These are phyloP conservation scores for Tretioscincus oriximinensis DNA, from an alignment of 2,113 vertebrate genomes.

Conservation along the genomic window DNA sequence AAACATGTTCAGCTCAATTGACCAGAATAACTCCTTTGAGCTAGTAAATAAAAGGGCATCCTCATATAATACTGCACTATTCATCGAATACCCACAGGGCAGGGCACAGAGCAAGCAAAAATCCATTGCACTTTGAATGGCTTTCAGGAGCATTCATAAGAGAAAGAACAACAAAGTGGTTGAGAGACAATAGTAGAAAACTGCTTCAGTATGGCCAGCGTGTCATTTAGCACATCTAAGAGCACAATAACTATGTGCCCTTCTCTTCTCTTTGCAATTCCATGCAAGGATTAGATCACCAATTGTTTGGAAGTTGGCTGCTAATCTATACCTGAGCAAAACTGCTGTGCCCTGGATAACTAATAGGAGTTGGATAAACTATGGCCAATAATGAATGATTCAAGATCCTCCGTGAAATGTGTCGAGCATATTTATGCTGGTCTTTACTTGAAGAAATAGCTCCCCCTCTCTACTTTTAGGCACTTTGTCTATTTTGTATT, in stretches of 20 bases:
- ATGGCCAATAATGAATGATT: too few relatives aligned
- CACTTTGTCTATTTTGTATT: too few relatives aligned
- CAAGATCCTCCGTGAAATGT: too few relatives aligned
- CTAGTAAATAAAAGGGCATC: constrained; percentile 1
- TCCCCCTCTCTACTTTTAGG: too few relatives aligned
- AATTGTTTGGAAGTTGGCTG: background rate
- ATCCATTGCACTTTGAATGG: background rate
- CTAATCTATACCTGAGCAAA: background rate
- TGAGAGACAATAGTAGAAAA: background rate
- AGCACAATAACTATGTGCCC: background rate
- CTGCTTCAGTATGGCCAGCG: background rate
- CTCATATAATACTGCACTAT: background rate
- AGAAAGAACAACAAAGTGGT: background rate
- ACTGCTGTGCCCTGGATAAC: background rate
- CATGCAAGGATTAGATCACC: background rate
- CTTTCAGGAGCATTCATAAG: background rate
- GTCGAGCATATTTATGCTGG: too few relatives aligned
- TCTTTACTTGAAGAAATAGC: too few relatives aligned
- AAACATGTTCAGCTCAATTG: constrained; percentile 19
- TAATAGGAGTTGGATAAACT: background rate
- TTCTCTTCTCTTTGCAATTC: background rate
- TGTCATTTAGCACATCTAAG: background rate
- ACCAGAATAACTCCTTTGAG: background rate
- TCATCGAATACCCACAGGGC: background rate
- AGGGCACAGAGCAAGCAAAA: constrained; percentile 8